Percentiles rank a stretch among this genome's conserved stretches.
phyloP scores from a whole-genome alignment of 2,113 vertebrate species.

The Crypturellus undulatus region DNA sequence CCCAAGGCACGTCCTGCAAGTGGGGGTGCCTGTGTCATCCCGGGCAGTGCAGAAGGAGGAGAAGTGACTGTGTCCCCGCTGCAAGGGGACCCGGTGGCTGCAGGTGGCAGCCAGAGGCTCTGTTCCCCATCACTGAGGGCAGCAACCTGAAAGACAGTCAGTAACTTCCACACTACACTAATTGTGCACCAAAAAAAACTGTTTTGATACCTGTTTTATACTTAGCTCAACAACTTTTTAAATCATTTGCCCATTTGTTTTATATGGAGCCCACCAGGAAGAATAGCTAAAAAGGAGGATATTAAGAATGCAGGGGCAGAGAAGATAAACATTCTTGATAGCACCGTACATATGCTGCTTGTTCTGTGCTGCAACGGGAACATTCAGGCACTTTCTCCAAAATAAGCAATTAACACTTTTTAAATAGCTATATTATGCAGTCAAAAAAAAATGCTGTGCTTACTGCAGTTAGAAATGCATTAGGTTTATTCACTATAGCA shows the following conservation, averaged over 20 bases:
- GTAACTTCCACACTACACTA: not conserved
- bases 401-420: constrained; percentile 48
- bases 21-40: not conserved
- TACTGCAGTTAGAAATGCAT: not conserved
- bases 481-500: not conserved
- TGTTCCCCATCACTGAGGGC: not conserved
- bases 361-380: not conserved
- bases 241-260: not conserved
- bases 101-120: not conserved
- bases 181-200: not conserved
- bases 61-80: rapidly evolving
- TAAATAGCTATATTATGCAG: not conserved
- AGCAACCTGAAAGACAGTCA: not conserved
- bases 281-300: constrained; percentile 6
- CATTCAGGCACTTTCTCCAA: not conserved
- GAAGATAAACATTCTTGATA: constrained; percentile 45
- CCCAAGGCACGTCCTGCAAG: not conserved
- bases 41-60: not conserved
- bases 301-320: not conserved
- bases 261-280: not conserved
- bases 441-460: not conserved
- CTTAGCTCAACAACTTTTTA: not conserved
- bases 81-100: not conserved
- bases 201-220: not conserved
- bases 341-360: not conserved